Base-by-base conservation (phyloP, 2,888 invertebrate genomes). In the Lordiphosa andalusiaca region DNA sequence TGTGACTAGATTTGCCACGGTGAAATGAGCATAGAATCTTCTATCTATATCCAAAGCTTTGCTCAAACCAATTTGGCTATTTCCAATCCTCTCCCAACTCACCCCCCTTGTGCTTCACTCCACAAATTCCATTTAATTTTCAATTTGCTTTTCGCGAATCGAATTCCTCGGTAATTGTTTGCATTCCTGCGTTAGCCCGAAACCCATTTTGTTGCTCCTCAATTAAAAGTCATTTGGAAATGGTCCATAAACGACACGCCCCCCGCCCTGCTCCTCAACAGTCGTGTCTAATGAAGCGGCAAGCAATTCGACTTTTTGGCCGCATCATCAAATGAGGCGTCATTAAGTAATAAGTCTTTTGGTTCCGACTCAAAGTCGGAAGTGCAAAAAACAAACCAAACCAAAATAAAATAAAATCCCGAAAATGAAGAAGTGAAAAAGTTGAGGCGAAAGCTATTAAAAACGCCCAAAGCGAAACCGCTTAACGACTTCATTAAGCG, bases 281-380 rank as follows among this genome's bases (percentile, higher is more conserved):
- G 42, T 56, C 56, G 69, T 60, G 64, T 67, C 76, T 77, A 77
- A 80, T 77, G 76, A 77, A 68, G 76, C 76, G 76, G 61, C 72
- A 78, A 76, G 21, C 60, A 56, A 46, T 33, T 33, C 19, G 51
- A 42, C 54, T 48, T 64, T 71, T 66, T 73, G 63, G 71, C 63
- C 70, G 67, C 78, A 78, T 67, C 80, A 67, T 48, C 65, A 70
- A 73, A 75, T 76, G 75, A 73, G 81, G 75, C 81, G 75, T 80
- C 76, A 72, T 77, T 83, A 83, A 80, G 83, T 83, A 83, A 83
- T 83, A 80, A 83, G 76, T 77, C 76, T 69, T 67, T 62, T 44
- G 65, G 60, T 49, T 67, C 48, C 48, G 40, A 37, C 58, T 46
- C 40, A n/a, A 12, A 50, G 25, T 42, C 44, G 36, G 46, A 59